These are phyloP conservation scores for Lordiphosa clarofinis DNA, from an alignment of 1,140 invertebrate genomes.

Conservation along the genomic window DNA sequence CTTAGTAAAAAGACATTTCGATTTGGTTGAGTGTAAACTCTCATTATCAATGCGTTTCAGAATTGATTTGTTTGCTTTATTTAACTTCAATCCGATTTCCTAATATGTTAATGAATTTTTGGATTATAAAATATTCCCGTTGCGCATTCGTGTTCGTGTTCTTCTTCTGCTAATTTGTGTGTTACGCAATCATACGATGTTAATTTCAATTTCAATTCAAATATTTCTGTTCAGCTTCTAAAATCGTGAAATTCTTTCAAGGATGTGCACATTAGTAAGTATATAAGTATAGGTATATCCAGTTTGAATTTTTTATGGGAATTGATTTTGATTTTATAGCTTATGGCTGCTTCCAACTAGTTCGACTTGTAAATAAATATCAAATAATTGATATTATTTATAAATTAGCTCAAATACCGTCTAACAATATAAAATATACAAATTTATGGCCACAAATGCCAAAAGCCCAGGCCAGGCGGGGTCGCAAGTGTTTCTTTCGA, in stretches of 20 bases:
- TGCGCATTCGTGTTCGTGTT: slow-evolving; percentile 31
- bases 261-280: slow-evolving; percentile 5
- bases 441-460: slow-evolving; percentile 27
- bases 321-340: slow-evolving; percentile 5
- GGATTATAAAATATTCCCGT: slow-evolving; percentile 23
- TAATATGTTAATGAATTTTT: slow-evolving; percentile 53
- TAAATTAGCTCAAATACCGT: slow-evolving; percentile 28
- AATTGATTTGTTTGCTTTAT: slow-evolving; percentile 3
- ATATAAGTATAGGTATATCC: slow-evolving; percentile 46
- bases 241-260: slow-evolving; percentile 13
- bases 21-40: too few species aligned
- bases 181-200: slow-evolving; percentile 45
- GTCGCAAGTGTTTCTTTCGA: slow-evolving; percentile 16
- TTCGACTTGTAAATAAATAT: slow-evolving; percentile 43
- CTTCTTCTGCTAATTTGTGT: slow-evolving; percentile 24
- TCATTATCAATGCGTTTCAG: too few species aligned
- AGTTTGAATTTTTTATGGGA: slow-evolving; percentile 31
- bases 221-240: slow-evolving; percentile 23
- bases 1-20: too few species aligned
- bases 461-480: background rate
- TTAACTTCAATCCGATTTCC: slow-evolving; percentile 11
- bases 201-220: slow-evolving; percentile 12
- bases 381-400: slow-evolving; percentile 41
- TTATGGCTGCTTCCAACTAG: slow-evolving; percentile 20
- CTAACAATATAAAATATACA: slow-evolving; percentile 28